Evolutionary conservation across 2,113 vertebrate species (phyloP), one percentile per base, ranked within the genome.

Genomic region (Labeo rohita): DNA sequence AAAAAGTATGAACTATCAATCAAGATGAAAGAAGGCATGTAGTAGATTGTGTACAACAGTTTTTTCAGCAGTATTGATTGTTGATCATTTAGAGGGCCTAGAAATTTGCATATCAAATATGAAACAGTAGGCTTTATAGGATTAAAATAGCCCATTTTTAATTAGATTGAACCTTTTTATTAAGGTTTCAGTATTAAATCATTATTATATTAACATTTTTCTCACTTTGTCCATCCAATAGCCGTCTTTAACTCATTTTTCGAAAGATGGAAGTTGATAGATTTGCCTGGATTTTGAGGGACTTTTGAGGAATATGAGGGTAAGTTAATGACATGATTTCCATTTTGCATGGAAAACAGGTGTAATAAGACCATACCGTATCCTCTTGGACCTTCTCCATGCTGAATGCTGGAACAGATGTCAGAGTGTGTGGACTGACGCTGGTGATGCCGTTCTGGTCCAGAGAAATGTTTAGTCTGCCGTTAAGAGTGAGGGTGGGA

Each of bases 381-480:
- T 97, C 95, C 5, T 95, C 96, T 79, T 92, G 94, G 89, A 94
- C 92, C 83, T 93, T 94, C 89, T 98, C 97, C 93, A 94, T 94
- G 91, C 96, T 96, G 92, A 93, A 81, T 23, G 95, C 93, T 23
- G 92, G 95, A 76, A 97, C 90, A 70, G 95, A 94, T 80, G 90
- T 92, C 0, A 93, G 90, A 8, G 90, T 90, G 49, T 90, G 92
- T 6, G 91, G 80, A 28, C 93, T 91, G 65, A 96, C 87, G 28
- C 95, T 92, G 45, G 95, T 95, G 86, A 97, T 95, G 72, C 97
- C 97, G 0, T 99, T 99, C 90, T 97, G 98, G 90, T 99, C 98
- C 70, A 97, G 93, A 1, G 95, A 94, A 86, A 97, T 93, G 91
- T 96, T 97, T 83, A 96, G 95, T 85, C 96, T 96, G 85, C 97